Evolutionary conservation across 2,113 vertebrate species (phyloP).

Genomic region (Electrona antarctica): DNA sequence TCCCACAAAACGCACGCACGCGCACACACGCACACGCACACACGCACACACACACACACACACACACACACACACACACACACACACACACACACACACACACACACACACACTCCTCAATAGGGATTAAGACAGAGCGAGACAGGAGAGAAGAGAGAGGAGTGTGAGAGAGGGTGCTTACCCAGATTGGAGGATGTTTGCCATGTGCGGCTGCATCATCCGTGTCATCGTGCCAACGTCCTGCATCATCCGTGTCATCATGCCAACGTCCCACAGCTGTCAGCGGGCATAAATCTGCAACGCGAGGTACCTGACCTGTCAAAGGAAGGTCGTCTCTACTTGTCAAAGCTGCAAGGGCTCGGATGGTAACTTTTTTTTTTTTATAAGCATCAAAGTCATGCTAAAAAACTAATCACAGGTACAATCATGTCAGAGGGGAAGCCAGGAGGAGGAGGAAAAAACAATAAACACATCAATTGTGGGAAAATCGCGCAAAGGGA

Average conservation of each 20-base stretch:
- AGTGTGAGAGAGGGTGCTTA: conserved; percentile 37
- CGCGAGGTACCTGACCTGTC: neutral
- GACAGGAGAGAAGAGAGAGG: conserved; percentile 40
- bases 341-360: too few species aligned
- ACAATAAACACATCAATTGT: conserved; percentile 32
- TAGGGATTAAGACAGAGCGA: conserved; percentile 64
- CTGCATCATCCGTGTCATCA: conserved; percentile 51
- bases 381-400: too few species aligned
- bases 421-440: too few species aligned
- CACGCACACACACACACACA: too few species aligned
- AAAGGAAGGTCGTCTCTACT: too few species aligned
- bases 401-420: too few species aligned
- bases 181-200: conserved; percentile 51
- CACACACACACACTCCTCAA: conserved; percentile 49
- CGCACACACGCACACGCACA: too few species aligned
- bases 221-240: conserved; percentile 46
- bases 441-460: too few species aligned
- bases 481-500: conserved; percentile 41
- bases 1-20: conserved; percentile 32
- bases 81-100: too few species aligned
- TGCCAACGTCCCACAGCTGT: conserved; percentile 50
- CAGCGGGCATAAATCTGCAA: conserved; percentile 35
- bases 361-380: too few species aligned
- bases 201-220: conserved; percentile 54
- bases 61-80: too few species aligned